Evolutionary conservation across 2,797 vertebrate species (phyloP).

Genomic region (Sphenodon punctatus): DNA sequence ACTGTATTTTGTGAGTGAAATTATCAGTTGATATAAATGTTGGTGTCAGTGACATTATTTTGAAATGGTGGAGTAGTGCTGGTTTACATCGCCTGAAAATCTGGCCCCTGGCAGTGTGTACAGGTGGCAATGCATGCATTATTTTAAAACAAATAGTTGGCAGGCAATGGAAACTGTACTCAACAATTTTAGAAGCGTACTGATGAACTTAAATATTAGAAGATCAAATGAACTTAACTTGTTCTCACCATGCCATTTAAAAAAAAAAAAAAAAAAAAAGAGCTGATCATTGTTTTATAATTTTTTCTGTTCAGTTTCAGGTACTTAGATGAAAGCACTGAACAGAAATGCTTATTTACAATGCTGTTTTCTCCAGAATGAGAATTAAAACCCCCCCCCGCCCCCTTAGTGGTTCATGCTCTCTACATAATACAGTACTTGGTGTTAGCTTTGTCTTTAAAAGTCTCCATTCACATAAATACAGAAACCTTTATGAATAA

Average conservation of each 20-base stretch:
- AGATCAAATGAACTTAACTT: neutral
- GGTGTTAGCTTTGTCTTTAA: neutral
- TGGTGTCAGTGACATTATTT: neutral
- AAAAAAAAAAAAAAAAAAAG: no score
- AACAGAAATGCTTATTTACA: neutral
- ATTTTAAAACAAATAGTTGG: neutral
- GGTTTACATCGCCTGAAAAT: neutral
- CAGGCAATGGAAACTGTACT: neutral
- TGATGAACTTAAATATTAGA: neutral
- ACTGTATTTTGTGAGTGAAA: neutral
- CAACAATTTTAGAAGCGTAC: neutral
- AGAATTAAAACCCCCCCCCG: no score
- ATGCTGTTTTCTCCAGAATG: neutral
- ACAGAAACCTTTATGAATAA: neutral
- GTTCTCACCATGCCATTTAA: neutral
- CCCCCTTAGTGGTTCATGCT: no score
- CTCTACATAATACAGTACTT: no score
- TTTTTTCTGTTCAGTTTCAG: no score
- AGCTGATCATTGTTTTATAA: no score
- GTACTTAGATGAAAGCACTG: neutral
- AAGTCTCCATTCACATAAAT: slow-evolving; percentile 1
- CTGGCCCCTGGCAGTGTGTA: neutral
- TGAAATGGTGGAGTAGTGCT: neutral
- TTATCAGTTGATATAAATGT: neutral
- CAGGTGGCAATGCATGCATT: neutral